Evolutionary conservation across 2,888 invertebrate genomes (phyloP), one percentile per base, ranked within the genome.

Genomic region (Cantharis rustica): DNA sequence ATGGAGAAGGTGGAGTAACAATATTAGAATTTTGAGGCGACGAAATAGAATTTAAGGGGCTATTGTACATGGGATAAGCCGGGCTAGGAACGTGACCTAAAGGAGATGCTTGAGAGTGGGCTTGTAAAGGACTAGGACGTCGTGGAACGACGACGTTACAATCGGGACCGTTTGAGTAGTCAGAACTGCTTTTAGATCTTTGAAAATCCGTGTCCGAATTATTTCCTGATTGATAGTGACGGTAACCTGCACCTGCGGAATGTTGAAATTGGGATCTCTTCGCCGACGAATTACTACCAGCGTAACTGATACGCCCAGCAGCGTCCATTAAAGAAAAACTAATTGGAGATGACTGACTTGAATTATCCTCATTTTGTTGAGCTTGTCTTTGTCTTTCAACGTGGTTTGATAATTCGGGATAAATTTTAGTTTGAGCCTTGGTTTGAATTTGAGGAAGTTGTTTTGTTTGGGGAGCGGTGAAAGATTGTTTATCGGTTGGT

Each of bases 51-150:
- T 93, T 93, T 93, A 94, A 93, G 17, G 95, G 95, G 88, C 95
- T 95, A 86, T 95, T 94, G 87, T 95, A 95, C 91, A 95, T 92
- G 62, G 95, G 95, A 89, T 95, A 95, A 73, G 93, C 94, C 69
- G 94, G 94, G 88, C 94, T 94, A 82, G 93, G 93, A 26, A 93
- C 93, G 87, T 94, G 94, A 72, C 93, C 93, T 71, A 94, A 85
- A 1, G 94, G 94, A 76, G 94, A 94, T 61, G 93, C 92, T 85
- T 94, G 93, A 11, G 94, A 93, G 83, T 93, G 93, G 10, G 92
- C 91, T 85, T 91, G 93, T 86, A 90, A 89, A 79, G 90, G 94
- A 87, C 94, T 94, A 31, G 93, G 93, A 82, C 94, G 89, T 82
- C 94, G 89, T 3, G 93, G 92, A 17, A 92, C 91, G 64, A 92